Base-by-base conservation (phyloP, 2,888 invertebrate species). In the Platypus cylindrus region DNA sequence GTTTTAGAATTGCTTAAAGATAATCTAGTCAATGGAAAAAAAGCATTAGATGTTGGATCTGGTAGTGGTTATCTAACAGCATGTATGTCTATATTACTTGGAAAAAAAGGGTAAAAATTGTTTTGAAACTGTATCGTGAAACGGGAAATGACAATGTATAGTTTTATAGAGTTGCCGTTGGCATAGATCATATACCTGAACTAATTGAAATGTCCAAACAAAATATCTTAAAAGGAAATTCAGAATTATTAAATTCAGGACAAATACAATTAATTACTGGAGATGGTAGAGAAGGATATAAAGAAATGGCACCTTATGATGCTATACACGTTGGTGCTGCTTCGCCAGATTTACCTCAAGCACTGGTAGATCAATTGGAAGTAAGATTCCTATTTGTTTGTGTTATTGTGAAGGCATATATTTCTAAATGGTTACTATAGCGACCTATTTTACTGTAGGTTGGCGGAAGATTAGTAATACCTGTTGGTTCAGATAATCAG, bases 261-360 rank as follows among this genome's bases (percentile, higher is more conserved):
- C 67, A 75, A 45, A 59, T 93, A 17, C 66, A 75, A 56, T 67
- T 91, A 42, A 54, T 84, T 47, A 82, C 77, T 59, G 93, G 90
- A n/a, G 93, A 94, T 68, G 94, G 94, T 2, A 70, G 93, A 38
- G 62, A 73, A 51, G 94, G 94, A 3, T 78, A 74, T 54, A 64
- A 73, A 2, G 63, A 69, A 34, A 71, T 75, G 44, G 86, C 79
- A 3, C 91, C 90, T 0, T 94, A 79, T 54, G 79, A 89, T 66
- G 91, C 89, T 12, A 94, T 94, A 48, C 93, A 94, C 62, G 89
- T 90, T 4, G 91, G 90, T 32, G 91, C 90, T 7, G 90, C 90
- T 18, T 82, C 89, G 7, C 75, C 83, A 3, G 70, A 68, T 36
- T 65, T 84, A 37, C 90, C 89, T 16, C 68, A 78, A 58, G 69